A percentile compares a stretch with the other conserved stretches of the same genome.
These are phyloP conservation scores for Caenorhabditis tropicalis DNA, from an alignment of 1,140 invertebrate genomes.

Conservation along the genomic window DNA sequence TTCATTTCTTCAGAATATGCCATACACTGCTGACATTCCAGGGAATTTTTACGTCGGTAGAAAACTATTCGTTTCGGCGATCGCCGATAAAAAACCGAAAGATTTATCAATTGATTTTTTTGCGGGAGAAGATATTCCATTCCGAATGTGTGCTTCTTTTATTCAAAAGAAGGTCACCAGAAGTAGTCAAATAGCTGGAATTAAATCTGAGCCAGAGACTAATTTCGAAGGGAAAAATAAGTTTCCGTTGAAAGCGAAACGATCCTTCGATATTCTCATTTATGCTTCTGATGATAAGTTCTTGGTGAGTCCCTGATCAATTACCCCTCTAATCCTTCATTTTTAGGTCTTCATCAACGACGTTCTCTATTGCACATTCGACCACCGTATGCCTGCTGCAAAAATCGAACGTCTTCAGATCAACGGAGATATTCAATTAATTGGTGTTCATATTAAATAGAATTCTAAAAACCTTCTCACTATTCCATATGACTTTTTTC, in stretches of 20 bases:
- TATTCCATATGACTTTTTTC: background rate
- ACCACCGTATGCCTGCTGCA: conserved; percentile 62
- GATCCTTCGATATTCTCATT: conserved; percentile 67
- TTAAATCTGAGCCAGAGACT: conserved; percentile 25
- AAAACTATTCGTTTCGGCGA: conserved; percentile 68
- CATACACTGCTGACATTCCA: conserved; percentile 71
- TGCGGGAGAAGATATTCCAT: conserved; percentile 60
- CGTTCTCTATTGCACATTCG: conserved; percentile 64
- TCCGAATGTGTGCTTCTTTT: conserved; percentile 59
- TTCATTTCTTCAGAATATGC: conserved; percentile 57
- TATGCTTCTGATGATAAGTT: conserved; percentile 68
- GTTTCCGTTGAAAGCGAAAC: conserved; percentile 63
- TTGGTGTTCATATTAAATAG: conserved; percentile 64
- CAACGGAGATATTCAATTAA: conserved; percentile 68
- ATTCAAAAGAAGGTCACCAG: conserved; percentile 63
- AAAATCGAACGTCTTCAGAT: conserved; percentile 66
- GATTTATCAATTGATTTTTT: conserved; percentile 66
- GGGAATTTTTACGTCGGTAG: conserved; percentile 70
- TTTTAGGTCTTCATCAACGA: conserved; percentile 70
- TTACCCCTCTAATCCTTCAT: background rate
- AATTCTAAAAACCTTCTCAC: background rate
- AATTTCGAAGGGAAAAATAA: conserved; percentile 57
- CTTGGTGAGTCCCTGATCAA: conserved; percentile 45
- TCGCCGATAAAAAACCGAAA: conserved; percentile 59
- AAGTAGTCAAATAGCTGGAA: conserved; percentile 45